These are phyloP conservation scores for Sicus ferrugineus DNA, from an alignment of 2,888 invertebrate genomes.

Conservation along the genomic window DNA sequence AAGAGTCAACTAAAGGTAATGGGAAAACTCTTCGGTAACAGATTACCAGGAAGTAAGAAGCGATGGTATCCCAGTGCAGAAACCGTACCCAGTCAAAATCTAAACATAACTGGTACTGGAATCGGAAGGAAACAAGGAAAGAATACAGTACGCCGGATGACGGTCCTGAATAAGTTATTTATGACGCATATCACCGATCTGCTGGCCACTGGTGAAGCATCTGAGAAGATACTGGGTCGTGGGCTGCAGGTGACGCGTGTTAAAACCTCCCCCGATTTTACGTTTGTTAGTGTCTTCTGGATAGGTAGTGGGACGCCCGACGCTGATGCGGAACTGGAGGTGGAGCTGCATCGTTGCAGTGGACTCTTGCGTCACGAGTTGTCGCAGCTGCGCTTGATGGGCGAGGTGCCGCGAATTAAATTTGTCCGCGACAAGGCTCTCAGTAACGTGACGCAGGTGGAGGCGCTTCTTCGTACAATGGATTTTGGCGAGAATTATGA, in stretches of 20 bases:
- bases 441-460: constrained; percentile 68
- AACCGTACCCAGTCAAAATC: constrained; percentile 12
- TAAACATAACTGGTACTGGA: background rate
- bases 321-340: constrained; percentile 65
- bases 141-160: constrained; percentile 69
- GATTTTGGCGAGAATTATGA: constrained; percentile 77
- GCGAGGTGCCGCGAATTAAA: constrained; percentile 75
- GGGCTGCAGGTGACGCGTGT: constrained; percentile 77
- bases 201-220: constrained; percentile 75
- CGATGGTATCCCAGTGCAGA: constrained; percentile 54
- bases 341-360: constrained; percentile 68
- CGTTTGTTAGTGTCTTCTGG: constrained; percentile 78
- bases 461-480: constrained; percentile 69
- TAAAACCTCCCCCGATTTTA: constrained; percentile 73
- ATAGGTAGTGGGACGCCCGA: constrained; percentile 66
- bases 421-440: constrained; percentile 77
- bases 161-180: constrained; percentile 80
- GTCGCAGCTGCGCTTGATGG: constrained; percentile 76
- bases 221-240: constrained; percentile 70
- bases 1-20: constrained; percentile 56
- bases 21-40: constrained; percentile 58
- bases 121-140: constrained; percentile 57
- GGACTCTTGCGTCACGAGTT: constrained; percentile 75
- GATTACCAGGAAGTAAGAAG: constrained; percentile 56
- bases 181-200: constrained; percentile 83